A percentile compares a stretch with the other conserved stretches of the same genome.
Conservation (phyloP, 2,113 vertebrate genomes). For the Halcyon malimbica region DNA sequence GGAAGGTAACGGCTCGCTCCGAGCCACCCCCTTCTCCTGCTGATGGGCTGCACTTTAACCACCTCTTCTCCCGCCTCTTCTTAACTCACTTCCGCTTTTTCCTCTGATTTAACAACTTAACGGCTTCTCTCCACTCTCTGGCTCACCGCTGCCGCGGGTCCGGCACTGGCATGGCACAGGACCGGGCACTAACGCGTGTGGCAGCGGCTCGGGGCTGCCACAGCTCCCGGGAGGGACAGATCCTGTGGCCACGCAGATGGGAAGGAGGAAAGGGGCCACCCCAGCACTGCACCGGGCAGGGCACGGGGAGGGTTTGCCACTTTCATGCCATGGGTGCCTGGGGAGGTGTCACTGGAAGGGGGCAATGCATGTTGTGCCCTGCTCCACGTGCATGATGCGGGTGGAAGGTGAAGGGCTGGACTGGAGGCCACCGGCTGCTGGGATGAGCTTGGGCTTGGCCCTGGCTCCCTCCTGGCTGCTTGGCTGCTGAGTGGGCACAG, state of each 20-base stretch:
- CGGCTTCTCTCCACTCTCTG: not conserved
- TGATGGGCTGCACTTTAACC: slow-evolving; percentile 49
- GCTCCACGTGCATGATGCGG: not conserved
- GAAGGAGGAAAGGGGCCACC: not conserved
- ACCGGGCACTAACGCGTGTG: not conserved
- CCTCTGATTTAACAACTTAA: slow-evolving; percentile 55
- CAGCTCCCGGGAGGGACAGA: not conserved
- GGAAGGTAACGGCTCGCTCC: slow-evolving; percentile 84
- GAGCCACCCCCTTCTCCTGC: slow-evolving; percentile 29
- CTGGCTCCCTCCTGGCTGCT: not conserved
- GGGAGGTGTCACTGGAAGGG: not conserved
- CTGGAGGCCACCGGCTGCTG: rapidly evolving
- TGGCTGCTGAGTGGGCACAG: not conserved
- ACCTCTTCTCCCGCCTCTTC: slow-evolving; percentile 15
- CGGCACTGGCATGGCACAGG: not conserved
- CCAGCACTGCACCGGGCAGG: not conserved
- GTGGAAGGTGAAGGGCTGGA: not conserved
- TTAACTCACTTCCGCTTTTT: slow-evolving; percentile 35
- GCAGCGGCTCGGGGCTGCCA: not conserved
- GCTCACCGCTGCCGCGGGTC: not conserved
- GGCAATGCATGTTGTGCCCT: not conserved
- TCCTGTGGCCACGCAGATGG: not conserved
- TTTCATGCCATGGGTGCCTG: not conserved
- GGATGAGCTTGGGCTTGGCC: not conserved
- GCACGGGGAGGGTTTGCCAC: not conserved